phyloP scores from a whole-genome alignment of 2,888 invertebrate genomes.

The Luperina nickerlii region DNA sequence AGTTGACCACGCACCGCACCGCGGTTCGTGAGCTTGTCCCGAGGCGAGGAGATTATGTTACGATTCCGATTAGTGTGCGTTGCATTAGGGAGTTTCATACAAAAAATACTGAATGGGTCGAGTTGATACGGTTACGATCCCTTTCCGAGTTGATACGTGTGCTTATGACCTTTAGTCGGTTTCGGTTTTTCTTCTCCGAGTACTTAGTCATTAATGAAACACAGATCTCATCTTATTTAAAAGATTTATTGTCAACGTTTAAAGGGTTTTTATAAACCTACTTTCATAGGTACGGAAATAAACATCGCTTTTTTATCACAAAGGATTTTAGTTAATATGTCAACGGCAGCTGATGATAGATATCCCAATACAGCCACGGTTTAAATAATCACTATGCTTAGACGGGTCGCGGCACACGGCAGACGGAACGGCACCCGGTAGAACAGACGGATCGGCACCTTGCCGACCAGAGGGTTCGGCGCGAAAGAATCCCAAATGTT shows the following conservation, averaged over 20 bases:
- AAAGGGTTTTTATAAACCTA: not conserved
- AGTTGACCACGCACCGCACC: too few relatives aligned
- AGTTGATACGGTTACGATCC: too few relatives aligned
- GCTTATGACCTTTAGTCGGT: not conserved
- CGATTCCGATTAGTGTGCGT: too few relatives aligned
- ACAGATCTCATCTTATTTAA: not conserved
- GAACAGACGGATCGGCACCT: slow-evolving; percentile 13
- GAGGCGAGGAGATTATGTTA: too few relatives aligned
- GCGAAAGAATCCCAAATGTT: not conserved
- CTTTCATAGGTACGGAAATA: too few relatives aligned
- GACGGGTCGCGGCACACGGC: not conserved
- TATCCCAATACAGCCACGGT: not conserved
- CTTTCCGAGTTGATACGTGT: too few relatives aligned
- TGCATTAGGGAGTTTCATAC: too few relatives aligned
- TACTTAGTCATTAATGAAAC: not conserved
- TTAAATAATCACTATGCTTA: not conserved
- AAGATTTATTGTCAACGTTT: not conserved
- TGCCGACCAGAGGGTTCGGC: slow-evolving; percentile 7
- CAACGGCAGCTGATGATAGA: not conserved
- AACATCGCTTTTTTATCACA: not conserved
- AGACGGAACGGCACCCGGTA: slow-evolving; percentile 1
- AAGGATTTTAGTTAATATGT: not conserved
- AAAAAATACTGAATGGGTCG: too few relatives aligned
- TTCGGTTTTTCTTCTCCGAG: not conserved
- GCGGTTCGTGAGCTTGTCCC: too few relatives aligned